A percentile compares a stretch with the other conserved stretches of the same genome.
Evolutionary conservation across 2,113 vertebrate genomes (phyloP).

Genomic region (Phalacrocorax aristotelis): DNA sequence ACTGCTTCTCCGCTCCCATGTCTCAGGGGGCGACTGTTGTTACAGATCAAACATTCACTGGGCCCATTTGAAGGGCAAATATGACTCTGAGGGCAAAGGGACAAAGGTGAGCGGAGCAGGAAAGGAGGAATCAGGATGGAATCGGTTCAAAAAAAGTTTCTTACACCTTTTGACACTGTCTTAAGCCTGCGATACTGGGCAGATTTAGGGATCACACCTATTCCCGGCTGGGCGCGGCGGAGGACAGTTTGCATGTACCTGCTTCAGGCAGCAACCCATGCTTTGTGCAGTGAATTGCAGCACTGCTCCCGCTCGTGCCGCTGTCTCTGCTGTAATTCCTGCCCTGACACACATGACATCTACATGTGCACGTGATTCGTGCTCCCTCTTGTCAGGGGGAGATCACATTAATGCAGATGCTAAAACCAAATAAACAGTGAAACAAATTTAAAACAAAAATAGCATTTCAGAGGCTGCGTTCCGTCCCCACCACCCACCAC

Average conservation of each 20-base stretch:
- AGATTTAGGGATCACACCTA: rapidly evolving
- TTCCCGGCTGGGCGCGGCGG: not conserved
- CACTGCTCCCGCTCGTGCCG: rapidly evolving
- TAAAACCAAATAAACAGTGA: not conserved
- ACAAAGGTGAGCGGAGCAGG: not conserved
- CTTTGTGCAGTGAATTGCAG: not conserved
- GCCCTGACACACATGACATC: not conserved
- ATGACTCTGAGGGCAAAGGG: rapidly evolving
- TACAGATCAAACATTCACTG: not conserved
- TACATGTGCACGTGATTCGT: rapidly evolving
- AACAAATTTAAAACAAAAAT: conserved; percentile 11
- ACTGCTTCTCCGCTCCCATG: not conserved
- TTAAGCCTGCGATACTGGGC: not conserved
- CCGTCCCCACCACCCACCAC: conserved; percentile 42
- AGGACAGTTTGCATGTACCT: not conserved
- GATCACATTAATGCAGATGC: not conserved
- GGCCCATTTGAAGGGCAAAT: not conserved
- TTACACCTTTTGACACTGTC: not conserved
- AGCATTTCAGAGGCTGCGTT: not conserved
- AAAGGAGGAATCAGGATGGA: not conserved
- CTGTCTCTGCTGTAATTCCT: not conserved
- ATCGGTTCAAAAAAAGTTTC: not conserved
- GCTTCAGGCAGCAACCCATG: not conserved
- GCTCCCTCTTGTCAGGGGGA: not conserved
- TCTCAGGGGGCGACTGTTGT: too few species aligned